Base-by-base conservation (phyloP, 2,797 vertebrate species). In the Sebastiscus albofasciatus region DNA sequence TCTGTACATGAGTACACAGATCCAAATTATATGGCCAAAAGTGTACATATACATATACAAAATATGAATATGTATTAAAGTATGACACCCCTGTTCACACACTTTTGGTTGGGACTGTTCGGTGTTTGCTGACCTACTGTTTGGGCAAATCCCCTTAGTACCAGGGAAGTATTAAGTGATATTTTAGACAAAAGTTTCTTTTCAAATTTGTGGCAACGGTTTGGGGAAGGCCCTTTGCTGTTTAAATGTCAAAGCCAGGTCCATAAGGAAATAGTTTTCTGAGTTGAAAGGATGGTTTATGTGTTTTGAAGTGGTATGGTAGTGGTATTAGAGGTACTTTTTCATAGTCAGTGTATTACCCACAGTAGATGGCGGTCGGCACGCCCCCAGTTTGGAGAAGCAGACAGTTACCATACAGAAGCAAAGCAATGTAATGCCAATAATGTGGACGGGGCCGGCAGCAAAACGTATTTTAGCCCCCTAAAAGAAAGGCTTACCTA, bases 371-470 rank as follows among this genome's bases (percentile, higher is more conserved):
- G 8, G 0, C 8, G 8, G 46, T 46, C 46, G 18, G 46, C 1
- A 49, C 7, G 0, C 46, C 0, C 46, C 8, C 46, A 49, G 46
- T 20, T 49, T 20, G 46, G 0, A 49, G 46, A 49, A 49, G 46
- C 46, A 49, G 46, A 49, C 2, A 20, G 46, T 49, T 49, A 49
- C 18, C 16, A 8, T 18, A 0, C 46, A 49, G 18, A 49, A 49
- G 46, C 46, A 49, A 49, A 49, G 46, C 46, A 49, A 49, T 49
- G 8, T 49, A 49, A 8, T 49, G 46, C 0, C 6, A 49, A 20
- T 49, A 18, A 0, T 46, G 16, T 18, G 42, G 16, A 46, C 0
- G 18, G 46, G 8, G 46, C 8, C 3, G 46, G 0, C 46, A 49
- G 46, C 16, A 49, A 49, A 49, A 20, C 0, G 1, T 20, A 49